These are phyloP conservation scores for Steinernema hermaphroditum DNA, from an alignment of 2,888 invertebrate species.

Conservation along the genomic window DNA sequence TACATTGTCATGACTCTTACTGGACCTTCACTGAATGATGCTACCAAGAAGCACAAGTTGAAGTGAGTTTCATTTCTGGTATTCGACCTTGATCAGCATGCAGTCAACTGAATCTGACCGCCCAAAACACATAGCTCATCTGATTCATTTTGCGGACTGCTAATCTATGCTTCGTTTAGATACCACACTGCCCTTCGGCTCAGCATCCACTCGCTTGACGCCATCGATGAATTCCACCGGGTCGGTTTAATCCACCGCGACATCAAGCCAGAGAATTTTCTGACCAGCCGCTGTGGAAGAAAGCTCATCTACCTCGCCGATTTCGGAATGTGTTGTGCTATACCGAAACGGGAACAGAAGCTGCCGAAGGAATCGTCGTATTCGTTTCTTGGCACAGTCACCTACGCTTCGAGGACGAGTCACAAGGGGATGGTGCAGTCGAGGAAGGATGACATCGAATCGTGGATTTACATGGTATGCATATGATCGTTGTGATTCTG, in stretches of 20 bases:
- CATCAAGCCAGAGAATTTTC: neutral
- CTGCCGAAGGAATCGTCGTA: constrained; percentile 6
- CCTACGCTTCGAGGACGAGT: constrained; percentile 6
- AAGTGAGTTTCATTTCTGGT: neutral
- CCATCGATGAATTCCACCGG: neutral
- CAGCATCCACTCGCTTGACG: neutral
- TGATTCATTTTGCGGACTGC: neutral
- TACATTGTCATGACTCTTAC: neutral
- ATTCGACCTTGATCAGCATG: no score
- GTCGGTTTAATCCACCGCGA: neutral
- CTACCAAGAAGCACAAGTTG: neutral
- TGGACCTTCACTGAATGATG: neutral
- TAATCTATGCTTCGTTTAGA: neutral
- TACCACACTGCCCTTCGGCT: neutral
- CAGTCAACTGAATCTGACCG: no score
- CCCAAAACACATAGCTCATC: no score
- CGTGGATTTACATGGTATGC: constrained; percentile 10
- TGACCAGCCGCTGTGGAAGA: neutral
- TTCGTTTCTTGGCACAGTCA: neutral
- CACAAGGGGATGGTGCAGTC: constrained; percentile 7
- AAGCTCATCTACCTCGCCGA: constrained; percentile 1
- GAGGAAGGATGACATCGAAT: constrained; percentile 1
- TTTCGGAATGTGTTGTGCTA: neutral
- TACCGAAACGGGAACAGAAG: neutral
- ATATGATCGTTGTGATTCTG: neutral